Conservation (phyloP, 1,140 invertebrate species). For the Drosophila oshimai region DNA sequence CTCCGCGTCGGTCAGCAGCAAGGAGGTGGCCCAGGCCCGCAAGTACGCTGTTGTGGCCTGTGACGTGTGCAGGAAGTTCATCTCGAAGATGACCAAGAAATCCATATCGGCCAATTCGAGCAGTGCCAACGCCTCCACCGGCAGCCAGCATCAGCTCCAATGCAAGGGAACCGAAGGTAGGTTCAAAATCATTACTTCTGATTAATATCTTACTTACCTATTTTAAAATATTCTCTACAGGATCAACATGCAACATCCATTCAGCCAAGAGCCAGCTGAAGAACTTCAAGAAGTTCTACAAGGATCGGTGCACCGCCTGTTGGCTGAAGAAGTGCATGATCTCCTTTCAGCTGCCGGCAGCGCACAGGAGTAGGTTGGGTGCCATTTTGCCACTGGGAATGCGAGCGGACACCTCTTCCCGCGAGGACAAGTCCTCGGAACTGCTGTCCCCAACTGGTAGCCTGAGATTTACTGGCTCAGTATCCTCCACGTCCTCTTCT, state of each 20-base stretch:
- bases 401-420: conserved; percentile 26
- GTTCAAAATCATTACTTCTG: background rate
- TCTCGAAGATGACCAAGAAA: conserved; percentile 87
- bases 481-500: background rate
- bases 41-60: conserved; percentile 94
- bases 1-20: conserved; percentile 89
- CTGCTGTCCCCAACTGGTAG: conserved; percentile 53
- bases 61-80: conserved; percentile 93
- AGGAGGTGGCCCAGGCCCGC: conserved; percentile 89
- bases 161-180: conserved; percentile 88
- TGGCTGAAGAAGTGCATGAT: conserved; percentile 93
- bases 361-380: conserved; percentile 86
- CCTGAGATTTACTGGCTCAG: conserved; percentile 29
- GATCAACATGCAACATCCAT: conserved; percentile 86
- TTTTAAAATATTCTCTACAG: conserved; percentile 67
- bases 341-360: conserved; percentile 89
- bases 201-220: too few relatives aligned
- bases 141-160: conserved; percentile 83
- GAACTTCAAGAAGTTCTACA: conserved; percentile 88
- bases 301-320: conserved; percentile 91
- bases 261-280: conserved; percentile 88
- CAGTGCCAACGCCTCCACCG: conserved; percentile 27
- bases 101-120: conserved; percentile 28
- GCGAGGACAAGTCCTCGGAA: conserved; percentile 54
- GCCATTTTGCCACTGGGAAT: conserved; percentile 85